A percentile compares a stretch with the other conserved stretches of the same genome.
phyloP scores from a whole-genome alignment of 2,888 invertebrate genomes.

The Agriotes lineatus region DNA sequence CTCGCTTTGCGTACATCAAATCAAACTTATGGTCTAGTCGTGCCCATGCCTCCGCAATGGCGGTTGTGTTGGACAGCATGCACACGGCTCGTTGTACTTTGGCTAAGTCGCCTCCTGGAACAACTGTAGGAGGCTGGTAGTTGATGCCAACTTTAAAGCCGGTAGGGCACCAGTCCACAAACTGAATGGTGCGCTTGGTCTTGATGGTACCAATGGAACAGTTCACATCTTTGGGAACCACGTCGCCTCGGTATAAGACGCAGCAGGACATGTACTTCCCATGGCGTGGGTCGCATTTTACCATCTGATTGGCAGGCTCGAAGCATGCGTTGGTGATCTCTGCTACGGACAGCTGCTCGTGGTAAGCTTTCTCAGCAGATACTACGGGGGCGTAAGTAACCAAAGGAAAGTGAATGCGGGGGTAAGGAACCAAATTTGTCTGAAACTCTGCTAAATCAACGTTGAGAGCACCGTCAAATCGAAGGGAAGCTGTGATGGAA shows the following conservation, averaged over 20 bases:
- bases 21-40: constrained; percentile 95
- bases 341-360: constrained; percentile 69
- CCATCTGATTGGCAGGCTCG: constrained; percentile 73
- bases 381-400: constrained; percentile 71
- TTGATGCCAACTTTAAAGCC: too few species aligned
- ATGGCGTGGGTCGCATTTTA: constrained; percentile 69
- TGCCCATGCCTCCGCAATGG: constrained; percentile 98
- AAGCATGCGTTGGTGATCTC: constrained; percentile 75
- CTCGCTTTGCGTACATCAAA: constrained; percentile 86
- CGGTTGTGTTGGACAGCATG: constrained; percentile 94
- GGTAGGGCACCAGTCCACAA: too few species aligned
- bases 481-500: constrained; percentile 72
- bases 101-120: too few species aligned
- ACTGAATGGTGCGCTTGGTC: too few species aligned
- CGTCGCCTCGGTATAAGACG: constrained; percentile 66
- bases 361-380: constrained; percentile 72
- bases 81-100: constrained; percentile 93
- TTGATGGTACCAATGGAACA: constrained; percentile 72
- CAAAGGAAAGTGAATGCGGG: constrained; percentile 74
- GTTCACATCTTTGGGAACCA: constrained; percentile 68
- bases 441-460: constrained; percentile 74
- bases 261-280: constrained; percentile 72
- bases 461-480: constrained; percentile 73
- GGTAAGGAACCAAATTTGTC: constrained; percentile 71
- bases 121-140: too few species aligned